Evolutionary conservation across 2,797 vertebrate species (phyloP), one percentile per base, ranked within the genome.

Genomic region (Poecilia velifera): DNA sequence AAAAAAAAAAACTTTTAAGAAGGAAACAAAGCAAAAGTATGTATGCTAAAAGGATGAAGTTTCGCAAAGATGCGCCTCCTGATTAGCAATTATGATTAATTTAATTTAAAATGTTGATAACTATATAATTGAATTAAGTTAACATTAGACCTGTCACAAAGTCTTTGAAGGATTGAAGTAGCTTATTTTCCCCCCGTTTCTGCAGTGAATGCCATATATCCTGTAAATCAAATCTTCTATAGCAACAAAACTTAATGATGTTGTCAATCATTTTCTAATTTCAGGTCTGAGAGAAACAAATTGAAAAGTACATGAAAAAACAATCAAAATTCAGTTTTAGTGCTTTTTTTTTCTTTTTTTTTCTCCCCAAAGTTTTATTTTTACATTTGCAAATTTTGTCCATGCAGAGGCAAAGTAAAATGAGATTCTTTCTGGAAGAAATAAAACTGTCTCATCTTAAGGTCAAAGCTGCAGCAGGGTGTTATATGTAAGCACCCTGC

Each of bases 401-500:
- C 41, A 12, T 10, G 9, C 66, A 41, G 10, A 43, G 4, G 3
- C 16, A 41, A 9, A 68, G 1, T 68, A 41, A 25, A 41, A 68
- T 41, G 3, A 68, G 36, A 22, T 66, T 41, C 36, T 41, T 68
- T 68, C 20, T 41, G 20, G 36, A 68, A 46, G 36, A 70, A 62
- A 64, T 71, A n/a, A 78, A 80, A 73, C 49, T 76, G 16, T 47
- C 22, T 76, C 13, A 75, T 8, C 22, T 74, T 18, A 6, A 77
- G 51, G 57, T 79, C 16, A 41, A 20, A 51, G 62, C 62, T 68
- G 43, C 39, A 43, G 41, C 28, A 43, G 3, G 10, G 9, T 75
- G 51, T 43, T 53, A 3, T 55, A 5, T 53, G 49, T 39, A 39
- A 64, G 59, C 31, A 46, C 22, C 34, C 34, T 18, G 36, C 46